Evolutionary conservation across 2,797 vertebrate genomes (phyloP).

Genomic region (Sebastes taczanowskii): DNA sequence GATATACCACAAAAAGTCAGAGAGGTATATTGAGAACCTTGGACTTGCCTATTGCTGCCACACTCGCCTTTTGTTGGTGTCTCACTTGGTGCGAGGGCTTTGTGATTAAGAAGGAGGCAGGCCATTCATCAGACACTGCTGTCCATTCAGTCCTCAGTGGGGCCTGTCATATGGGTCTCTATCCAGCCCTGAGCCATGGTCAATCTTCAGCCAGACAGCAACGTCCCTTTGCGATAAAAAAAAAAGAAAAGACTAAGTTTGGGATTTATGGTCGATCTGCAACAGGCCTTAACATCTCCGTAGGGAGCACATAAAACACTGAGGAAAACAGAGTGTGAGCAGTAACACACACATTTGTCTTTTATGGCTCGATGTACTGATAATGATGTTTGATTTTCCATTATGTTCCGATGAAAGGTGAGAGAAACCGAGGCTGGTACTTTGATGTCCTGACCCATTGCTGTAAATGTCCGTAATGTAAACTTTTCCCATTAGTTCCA

Average conservation of each 20-base stretch:
- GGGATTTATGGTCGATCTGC: constrained; percentile 70
- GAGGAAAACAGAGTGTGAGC: constrained; percentile 73
- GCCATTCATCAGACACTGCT: constrained; percentile 72
- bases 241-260: constrained; percentile 56
- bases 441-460: constrained; percentile 50
- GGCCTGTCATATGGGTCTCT: constrained; percentile 69
- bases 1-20: constrained; percentile 28
- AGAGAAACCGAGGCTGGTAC: constrained; percentile 47
- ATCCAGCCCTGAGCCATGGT: constrained; percentile 75
- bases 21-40: constrained; percentile 26
- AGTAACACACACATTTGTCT: constrained; percentile 75
- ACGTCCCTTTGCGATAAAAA: constrained; percentile 60
- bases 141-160: constrained; percentile 70
- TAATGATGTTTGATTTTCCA: constrained; percentile 84
- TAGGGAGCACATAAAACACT: constrained; percentile 72
- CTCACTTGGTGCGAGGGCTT: constrained; percentile 54
- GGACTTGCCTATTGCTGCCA: constrained; percentile 16
- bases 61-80: constrained; percentile 42
- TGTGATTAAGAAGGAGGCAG: constrained; percentile 66
- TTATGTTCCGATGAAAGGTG: constrained; percentile 75
- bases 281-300: constrained; percentile 71
- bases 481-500: constrained; percentile 58
- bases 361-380: constrained; percentile 77
- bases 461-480: constrained; percentile 61
- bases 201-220: constrained; percentile 79